A percentile compares a stretch with the other conserved stretches of the same genome.
Conservation (phyloP, 2,113 vertebrate species). For the Phalacrocorax brasilianus region DNA sequence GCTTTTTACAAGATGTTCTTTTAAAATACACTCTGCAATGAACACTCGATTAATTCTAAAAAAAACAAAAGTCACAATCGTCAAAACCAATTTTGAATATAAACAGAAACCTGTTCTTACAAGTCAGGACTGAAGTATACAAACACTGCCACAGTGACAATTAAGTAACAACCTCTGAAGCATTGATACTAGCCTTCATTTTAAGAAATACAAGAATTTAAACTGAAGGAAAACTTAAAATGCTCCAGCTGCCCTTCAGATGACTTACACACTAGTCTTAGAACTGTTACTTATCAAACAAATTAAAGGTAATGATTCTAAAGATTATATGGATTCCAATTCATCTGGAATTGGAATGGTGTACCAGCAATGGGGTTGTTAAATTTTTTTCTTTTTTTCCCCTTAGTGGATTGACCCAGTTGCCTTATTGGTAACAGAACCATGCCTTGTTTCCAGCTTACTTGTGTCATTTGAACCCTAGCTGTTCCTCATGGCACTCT, state of each 20-base stretch:
- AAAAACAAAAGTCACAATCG: not conserved
- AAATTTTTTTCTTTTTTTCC: not conserved
- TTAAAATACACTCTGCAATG: not conserved
- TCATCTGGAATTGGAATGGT: not conserved
- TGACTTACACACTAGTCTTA: not conserved
- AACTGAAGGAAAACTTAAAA: not conserved
- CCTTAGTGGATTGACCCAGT: not conserved
- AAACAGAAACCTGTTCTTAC: not conserved
- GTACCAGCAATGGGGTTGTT: not conserved
- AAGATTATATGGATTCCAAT: not conserved
- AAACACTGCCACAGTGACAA: not conserved
- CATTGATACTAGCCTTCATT: not conserved
- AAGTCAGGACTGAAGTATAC: not conserved
- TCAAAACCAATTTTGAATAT: not conserved
- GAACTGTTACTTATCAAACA: not conserved
- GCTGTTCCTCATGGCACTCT: not conserved
- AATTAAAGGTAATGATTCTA: not conserved
- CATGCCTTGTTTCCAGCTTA: not conserved
- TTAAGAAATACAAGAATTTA: not conserved
- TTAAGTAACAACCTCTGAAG: not conserved
- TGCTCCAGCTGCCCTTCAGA: not conserved
- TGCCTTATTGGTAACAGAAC: not conserved
- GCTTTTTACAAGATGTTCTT: not conserved
- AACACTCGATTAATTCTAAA: not conserved
- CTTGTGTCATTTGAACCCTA: not conserved